Evolutionary conservation across 2,888 invertebrate species (phyloP).

Genomic region (Ecdyonurus torrentis): DNA sequence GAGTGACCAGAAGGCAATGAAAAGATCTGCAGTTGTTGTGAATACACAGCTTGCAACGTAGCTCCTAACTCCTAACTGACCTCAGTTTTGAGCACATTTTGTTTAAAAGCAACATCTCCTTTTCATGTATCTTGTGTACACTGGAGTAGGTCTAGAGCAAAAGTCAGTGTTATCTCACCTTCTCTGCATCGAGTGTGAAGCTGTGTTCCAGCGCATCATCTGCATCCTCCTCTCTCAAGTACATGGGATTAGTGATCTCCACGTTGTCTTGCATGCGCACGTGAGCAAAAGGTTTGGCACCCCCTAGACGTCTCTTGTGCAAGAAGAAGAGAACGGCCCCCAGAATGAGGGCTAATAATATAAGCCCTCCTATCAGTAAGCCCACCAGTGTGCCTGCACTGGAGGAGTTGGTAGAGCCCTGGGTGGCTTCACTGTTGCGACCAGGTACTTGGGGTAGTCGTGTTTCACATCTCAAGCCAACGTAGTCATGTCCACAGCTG

Average conservation of each 20-base stretch:
- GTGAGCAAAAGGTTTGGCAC: slow-evolving; percentile 51
- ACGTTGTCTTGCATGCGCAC: slow-evolving; percentile 68
- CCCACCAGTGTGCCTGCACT: not conserved
- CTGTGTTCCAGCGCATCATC: slow-evolving; percentile 32
- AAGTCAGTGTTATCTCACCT: slow-evolving; percentile 28
- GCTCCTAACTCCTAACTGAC: too few relatives aligned
- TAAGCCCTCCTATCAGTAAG: slow-evolving; percentile 13
- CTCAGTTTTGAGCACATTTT: too few relatives aligned
- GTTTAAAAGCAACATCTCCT: not conserved
- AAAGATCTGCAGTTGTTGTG: too few relatives aligned
- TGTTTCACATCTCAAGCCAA: slow-evolving; percentile 23
- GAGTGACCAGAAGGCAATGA: too few relatives aligned
- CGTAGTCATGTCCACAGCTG: slow-evolving; percentile 23
- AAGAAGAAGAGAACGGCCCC: slow-evolving; percentile 16
- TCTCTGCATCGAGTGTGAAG: slow-evolving; percentile 39
- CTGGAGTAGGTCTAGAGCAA: slow-evolving; percentile 6
- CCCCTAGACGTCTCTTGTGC: slow-evolving; percentile 12
- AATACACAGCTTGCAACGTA: too few relatives aligned
- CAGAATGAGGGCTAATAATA: slow-evolving; percentile 17
- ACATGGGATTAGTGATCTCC: slow-evolving; percentile 76
- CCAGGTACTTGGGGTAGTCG: slow-evolving; percentile 1
- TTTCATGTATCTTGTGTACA: not conserved
- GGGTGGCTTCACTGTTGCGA: not conserved
- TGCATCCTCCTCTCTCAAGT: slow-evolving; percentile 53
- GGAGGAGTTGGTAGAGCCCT: not conserved